Conservation (phyloP, 92 coral and sea anemone genomes). For the Zoanthus sansibaricus region DNA sequence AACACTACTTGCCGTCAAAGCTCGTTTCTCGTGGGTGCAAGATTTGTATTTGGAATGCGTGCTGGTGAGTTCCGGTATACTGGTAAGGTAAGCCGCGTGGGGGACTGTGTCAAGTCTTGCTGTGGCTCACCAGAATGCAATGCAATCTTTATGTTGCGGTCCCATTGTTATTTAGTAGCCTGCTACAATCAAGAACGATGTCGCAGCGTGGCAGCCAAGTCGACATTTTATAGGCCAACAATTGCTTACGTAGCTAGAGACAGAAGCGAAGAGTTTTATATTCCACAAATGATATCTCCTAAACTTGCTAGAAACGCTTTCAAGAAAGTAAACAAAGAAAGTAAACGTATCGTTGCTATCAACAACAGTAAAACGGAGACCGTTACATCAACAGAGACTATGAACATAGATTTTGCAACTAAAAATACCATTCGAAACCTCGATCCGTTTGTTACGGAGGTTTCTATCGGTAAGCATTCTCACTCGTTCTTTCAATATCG, state of each 20-base stretch:
- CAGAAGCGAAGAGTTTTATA: constrained; percentile 54
- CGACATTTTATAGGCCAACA: constrained; percentile 74
- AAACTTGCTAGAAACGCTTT: constrained; percentile 23
- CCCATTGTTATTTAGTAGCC: constrained; percentile 79
- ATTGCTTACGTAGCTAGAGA: constrained; percentile 74
- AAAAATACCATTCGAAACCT: neutral
- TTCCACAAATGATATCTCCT: constrained; percentile 71
- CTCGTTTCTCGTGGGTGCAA: constrained; percentile 66
- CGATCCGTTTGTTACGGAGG: neutral
- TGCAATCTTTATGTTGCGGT: constrained; percentile 85
- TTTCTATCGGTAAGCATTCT: neutral
- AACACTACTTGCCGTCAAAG: constrained; percentile 68
- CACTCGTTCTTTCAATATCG: neutral
- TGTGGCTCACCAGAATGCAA: constrained; percentile 77
- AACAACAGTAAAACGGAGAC: neutral
- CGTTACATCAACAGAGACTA: neutral
- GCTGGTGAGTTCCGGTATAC: constrained; percentile 85
- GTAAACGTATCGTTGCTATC: neutral
- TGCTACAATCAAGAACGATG: constrained; percentile 76
- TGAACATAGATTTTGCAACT: neutral
- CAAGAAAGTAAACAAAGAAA: neutral
- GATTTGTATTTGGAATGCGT: constrained; percentile 81
- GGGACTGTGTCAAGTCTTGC: constrained; percentile 80
- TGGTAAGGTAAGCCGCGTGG: constrained; percentile 70
- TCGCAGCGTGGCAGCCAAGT: constrained; percentile 72